A percentile compares a stretch with the other conserved stretches of the same genome.
phyloP scores from a whole-genome alignment of 1,140 invertebrate genomes.

The Scaptomyza hsui region DNA sequence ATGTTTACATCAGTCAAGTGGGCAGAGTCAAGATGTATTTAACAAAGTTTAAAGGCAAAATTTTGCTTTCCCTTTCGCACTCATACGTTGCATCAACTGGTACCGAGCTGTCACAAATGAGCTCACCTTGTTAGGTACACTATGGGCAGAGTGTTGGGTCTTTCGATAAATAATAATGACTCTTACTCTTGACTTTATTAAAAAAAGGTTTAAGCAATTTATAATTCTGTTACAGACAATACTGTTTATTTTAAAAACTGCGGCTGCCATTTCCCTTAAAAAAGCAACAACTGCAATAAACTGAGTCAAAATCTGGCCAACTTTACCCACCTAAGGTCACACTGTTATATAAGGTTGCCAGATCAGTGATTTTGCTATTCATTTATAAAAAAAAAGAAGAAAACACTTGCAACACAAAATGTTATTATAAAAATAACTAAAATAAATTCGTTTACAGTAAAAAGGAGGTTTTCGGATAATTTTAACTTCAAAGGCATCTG shows the following conservation, averaged over 20 bases:
- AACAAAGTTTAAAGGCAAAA: too few species aligned
- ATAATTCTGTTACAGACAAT: too few species aligned
- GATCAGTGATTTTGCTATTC: conserved; percentile 15
- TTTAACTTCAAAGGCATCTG: conserved; percentile 42
- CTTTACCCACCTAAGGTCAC: conserved; percentile 15
- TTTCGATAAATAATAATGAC: too few species aligned
- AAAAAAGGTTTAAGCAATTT: too few species aligned
- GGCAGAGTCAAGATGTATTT: too few species aligned
- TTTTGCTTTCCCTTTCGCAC: too few species aligned
- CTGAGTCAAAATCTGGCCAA: background rate
- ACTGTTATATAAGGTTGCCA: conserved; percentile 12
- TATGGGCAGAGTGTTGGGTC: too few species aligned
- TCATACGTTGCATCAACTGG: too few species aligned
- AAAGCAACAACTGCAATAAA: background rate
- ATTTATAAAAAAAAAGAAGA: conserved; percentile 31
- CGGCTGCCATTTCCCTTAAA: background rate
- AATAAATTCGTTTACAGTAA: conserved; percentile 22
- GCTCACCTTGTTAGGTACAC: too few species aligned
- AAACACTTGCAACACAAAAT: conserved; percentile 29
- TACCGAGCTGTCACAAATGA: too few species aligned
- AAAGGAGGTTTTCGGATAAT: conserved; percentile 12
- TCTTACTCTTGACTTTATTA: too few species aligned
- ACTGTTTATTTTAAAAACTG: background rate
- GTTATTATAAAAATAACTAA: conserved; percentile 24
- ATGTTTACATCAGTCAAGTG: too few species aligned